A percentile compares a stretch with the other conserved stretches of the same genome.
Conservation (phyloP, 1,140 invertebrate species). For the Elysia chlorotica region DNA sequence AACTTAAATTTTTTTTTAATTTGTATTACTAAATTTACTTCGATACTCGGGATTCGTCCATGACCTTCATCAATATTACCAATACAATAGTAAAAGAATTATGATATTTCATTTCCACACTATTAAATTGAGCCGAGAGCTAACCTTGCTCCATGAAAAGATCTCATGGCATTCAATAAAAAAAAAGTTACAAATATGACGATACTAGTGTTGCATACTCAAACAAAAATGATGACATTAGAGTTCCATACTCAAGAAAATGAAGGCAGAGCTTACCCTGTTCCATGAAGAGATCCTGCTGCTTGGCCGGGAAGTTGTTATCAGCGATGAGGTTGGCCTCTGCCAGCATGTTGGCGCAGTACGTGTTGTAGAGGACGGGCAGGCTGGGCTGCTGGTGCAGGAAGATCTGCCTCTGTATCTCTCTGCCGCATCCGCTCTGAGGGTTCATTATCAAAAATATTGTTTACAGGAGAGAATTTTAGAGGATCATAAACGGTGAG, state of each 20-base stretch:
- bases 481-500: too few species aligned
- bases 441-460: neutral
- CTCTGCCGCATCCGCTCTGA: slow-evolving; percentile 40
- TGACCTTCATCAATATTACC: too few species aligned
- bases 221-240: neutral
- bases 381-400: slow-evolving; percentile 24
- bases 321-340: slow-evolving; percentile 40
- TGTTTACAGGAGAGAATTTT: too few species aligned
- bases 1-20: too few species aligned
- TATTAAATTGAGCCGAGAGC: neutral
- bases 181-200: neutral
- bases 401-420: slow-evolving; percentile 35
- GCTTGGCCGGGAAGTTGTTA: slow-evolving; percentile 30
- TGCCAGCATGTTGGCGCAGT: slow-evolving; percentile 49
- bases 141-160: neutral
- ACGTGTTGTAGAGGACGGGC: slow-evolving; percentile 31
- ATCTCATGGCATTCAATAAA: neutral
- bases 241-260: neutral
- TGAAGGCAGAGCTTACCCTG: slow-evolving; percentile 35
- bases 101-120: too few species aligned
- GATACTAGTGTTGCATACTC: neutral
- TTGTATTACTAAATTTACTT: too few species aligned
- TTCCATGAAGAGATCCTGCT: slow-evolving; percentile 57
- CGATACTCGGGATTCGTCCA: too few species aligned
- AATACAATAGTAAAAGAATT: too few species aligned